Evolutionary conservation across 1,140 invertebrate genomes (phyloP).

Genomic region (Meloidogyne hapla): DNA sequence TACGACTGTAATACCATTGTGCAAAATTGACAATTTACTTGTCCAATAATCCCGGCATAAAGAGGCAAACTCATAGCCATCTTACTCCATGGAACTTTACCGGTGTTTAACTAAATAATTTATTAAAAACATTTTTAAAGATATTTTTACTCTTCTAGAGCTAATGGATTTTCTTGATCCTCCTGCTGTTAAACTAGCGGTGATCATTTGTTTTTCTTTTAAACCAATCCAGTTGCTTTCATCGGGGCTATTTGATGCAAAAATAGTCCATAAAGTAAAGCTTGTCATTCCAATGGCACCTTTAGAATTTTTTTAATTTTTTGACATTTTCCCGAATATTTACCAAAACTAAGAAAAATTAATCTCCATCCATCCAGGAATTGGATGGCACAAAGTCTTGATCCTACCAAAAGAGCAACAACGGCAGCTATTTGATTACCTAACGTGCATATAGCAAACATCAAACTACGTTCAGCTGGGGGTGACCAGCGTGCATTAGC

Average conservation of each 20-base stretch:
- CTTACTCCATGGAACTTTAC: constrained; percentile 28
- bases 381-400: constrained; percentile 39
- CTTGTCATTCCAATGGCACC: constrained; percentile 30
- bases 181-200: background rate
- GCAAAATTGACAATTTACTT: constrained; percentile 29
- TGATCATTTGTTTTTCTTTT: constrained; percentile 11
- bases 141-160: background rate
- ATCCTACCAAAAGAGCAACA: constrained; percentile 28
- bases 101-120: constrained; percentile 5
- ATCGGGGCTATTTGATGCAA: constrained; percentile 35
- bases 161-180: background rate
- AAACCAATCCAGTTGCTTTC: constrained; percentile 38
- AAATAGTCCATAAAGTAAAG: constrained; percentile 27
- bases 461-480: constrained; percentile 33
- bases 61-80: constrained; percentile 15
- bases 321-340: background rate
- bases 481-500: constrained; percentile 34
- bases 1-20: constrained; percentile 24
- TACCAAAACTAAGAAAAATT: constrained; percentile 46
- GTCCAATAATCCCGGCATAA: constrained; percentile 15
- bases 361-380: constrained; percentile 46
- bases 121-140: too few relatives aligned
- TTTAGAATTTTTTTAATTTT: constrained; percentile 9
- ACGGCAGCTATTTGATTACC: constrained; percentile 46
- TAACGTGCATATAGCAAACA: constrained; percentile 40